Percentiles rank a stretch among this genome's conserved stretches.
Conservation (phyloP, 2,113 vertebrate genomes). For the Callorhinus ursinus region DNA sequence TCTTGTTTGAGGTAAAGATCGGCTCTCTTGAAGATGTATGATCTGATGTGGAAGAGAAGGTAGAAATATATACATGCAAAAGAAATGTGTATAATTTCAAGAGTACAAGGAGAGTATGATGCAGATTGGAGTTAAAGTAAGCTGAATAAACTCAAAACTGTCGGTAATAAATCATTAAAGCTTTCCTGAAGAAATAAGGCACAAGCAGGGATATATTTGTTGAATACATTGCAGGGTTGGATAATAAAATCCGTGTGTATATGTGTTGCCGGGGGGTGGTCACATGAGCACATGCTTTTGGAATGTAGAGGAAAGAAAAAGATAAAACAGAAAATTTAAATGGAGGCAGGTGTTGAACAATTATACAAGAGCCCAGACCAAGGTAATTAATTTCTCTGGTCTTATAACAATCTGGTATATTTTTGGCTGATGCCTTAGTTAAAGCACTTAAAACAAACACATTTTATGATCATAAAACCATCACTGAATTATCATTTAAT, state of each 20-base stretch:
- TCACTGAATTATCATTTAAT: neutral
- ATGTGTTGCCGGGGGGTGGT: neutral
- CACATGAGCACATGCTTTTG: neutral
- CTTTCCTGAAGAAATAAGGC: neutral
- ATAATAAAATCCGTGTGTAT: neutral
- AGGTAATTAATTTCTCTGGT: neutral
- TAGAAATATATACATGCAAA: neutral
- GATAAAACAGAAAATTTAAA: neutral
- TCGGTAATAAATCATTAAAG: neutral
- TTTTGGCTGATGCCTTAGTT: neutral
- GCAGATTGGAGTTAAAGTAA: neutral
- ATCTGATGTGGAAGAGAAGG: neutral
- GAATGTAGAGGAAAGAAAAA: neutral
- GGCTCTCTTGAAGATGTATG: neutral
- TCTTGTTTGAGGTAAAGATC: neutral
- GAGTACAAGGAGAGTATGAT: neutral
- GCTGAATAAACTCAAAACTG: neutral
- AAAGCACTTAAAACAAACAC: neutral
- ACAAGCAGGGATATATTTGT: neutral
- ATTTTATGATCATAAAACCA: neutral
- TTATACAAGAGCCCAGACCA: neutral
- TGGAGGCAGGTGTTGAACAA: neutral
- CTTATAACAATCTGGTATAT: neutral
- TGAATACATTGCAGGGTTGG: neutral
- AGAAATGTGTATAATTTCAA: conserved; percentile 8